Percentiles rank a stretch among this genome's conserved stretches.
Conservation (phyloP, 2,797 vertebrate species). For the Lophius americanus region DNA sequence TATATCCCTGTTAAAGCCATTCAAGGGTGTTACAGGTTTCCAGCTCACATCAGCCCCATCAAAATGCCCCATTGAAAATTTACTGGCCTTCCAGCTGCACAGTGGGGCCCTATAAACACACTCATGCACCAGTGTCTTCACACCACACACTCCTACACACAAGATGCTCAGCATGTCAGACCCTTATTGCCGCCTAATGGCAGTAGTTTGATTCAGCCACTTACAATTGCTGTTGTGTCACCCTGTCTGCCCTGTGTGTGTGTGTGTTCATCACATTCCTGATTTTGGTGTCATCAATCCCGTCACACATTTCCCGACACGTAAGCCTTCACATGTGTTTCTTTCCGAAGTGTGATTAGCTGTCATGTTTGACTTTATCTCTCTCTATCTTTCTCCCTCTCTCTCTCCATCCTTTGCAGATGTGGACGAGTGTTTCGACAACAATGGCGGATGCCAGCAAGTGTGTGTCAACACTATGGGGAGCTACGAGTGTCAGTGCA, state of each 20-base stretch:
- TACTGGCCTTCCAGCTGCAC: conserved; percentile 61
- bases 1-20: conserved; percentile 65
- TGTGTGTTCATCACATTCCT: conserved; percentile 42
- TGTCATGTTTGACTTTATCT: conserved; percentile 9
- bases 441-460: conserved; percentile 97
- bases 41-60: conserved; percentile 56
- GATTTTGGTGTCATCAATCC: conserved; percentile 38
- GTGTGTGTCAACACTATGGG: conserved; percentile 97
- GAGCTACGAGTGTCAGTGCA: conserved; percentile 96
- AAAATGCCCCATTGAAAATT: conserved; percentile 67
- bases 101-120: conserved; percentile 45
- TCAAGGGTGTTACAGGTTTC: conserved; percentile 67
- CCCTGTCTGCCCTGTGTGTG: conserved; percentile 7
- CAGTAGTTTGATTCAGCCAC: conserved; percentile 18
- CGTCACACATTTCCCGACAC: conserved; percentile 32
- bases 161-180: conserved; percentile 10
- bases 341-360: conserved; percentile 36
- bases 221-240: conserved; percentile 9
- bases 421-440: conserved; percentile 94
- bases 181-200: conserved; percentile 1
- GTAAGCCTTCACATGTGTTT: conserved; percentile 38
- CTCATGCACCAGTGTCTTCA: conserved; percentile 6
- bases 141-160: conserved; percentile 12
- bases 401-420: conserved; percentile 41
- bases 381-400: conserved; percentile 19